Base-by-base conservation (phyloP, 2,113 vertebrate genomes). In the Athene noctua region DNA sequence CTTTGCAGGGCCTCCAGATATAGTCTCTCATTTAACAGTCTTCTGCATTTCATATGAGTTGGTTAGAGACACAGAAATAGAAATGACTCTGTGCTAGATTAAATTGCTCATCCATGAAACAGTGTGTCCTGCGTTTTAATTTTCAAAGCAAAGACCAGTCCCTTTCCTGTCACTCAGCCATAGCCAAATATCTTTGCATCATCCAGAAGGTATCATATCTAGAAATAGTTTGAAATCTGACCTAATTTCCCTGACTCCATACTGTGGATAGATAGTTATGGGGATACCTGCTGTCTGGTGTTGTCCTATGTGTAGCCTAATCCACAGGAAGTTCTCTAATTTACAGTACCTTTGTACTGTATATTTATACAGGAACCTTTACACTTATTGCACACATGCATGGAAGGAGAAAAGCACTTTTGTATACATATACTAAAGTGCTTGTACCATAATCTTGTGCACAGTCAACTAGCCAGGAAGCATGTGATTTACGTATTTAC, bases 401-500 rank as follows among this genome's bases (percentile, higher is more conserved):
- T 34, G 9, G 32, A 90, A 54, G 20, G 10, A 80, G 20, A 66
- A 63, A 80, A 83, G 7, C 26, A 17, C 15, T 21, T 52, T 73
- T 54, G 2, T 23, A 38, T 36, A 18, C 8, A 8, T 62, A 27
- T 13, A 5, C 2, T 30, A 18, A 47, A 38, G 3, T 40, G 13
- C 26, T 72, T 84, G 58, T 92, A 29, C 51, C 29, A 13, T 55
- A 57, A 42, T 10, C 5, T 26, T 68, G 11, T 38, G 17, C 11
- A 74, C 6, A 29, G 9, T 22, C 44, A 57, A 8, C 9, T 21
- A 47, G 8, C 7, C 18, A 68, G 30, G 21, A 63, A 2, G 0
- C 0, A 0, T 66, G 15, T 30, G 36, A 19, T 12, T 17, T 57
- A 11, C 0, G 1, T 42, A 7, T 40, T 85, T 42, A 67, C 14